Base-by-base conservation (phyloP, 2,888 invertebrate genomes). In the Cabera pusaria region DNA sequence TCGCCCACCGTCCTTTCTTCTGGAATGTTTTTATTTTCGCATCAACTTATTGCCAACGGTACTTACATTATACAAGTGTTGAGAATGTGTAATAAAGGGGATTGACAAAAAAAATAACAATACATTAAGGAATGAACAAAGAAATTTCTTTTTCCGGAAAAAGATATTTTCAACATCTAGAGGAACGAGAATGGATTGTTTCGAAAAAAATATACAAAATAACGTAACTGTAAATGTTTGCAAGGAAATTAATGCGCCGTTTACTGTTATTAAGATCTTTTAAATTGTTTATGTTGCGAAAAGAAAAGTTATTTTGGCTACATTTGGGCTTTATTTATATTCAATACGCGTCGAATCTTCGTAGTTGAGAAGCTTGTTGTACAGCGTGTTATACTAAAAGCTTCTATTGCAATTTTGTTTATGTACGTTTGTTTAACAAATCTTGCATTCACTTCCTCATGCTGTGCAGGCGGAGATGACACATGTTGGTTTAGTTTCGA, bases 11-110 rank as follows among this genome's bases (percentile, higher is more conserved):
- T n/a, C n/a, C n/a, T n/a, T n/a, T n/a, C n/a, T n/a, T n/a, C n/a
- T n/a, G n/a, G n/a, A n/a, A n/a, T n/a, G 41, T 20, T 39, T 42
- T 44, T 46, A 49, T 46, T 46, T 29, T 44, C 34, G 20, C 37
- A 44, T 46, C 43, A 52, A 42, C 31, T 37, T 42, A 40, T 48
- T 38, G 41, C 36, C 38, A 44, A 28, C 43, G 43, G 40, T 21
- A 35, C 45, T 42, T 40, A 47, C 44, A 43, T 47, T 43, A 38
- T 36, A 46, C 34, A 49, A 39, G 39, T 45, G 39, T 35, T 20
- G 43, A 42, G 51, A 52, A 46, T 52, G 49, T 46, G 51, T 46
- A 52, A 52, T 52, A 52, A 49, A 52, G 31, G 40, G 44, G 42
- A 52, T 49, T 52, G 49, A 52, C 46, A 44, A 49, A 52, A n/a